Evolutionary conservation across 2,888 invertebrate species (phyloP).

Genomic region (Papilio demoleus): DNA sequence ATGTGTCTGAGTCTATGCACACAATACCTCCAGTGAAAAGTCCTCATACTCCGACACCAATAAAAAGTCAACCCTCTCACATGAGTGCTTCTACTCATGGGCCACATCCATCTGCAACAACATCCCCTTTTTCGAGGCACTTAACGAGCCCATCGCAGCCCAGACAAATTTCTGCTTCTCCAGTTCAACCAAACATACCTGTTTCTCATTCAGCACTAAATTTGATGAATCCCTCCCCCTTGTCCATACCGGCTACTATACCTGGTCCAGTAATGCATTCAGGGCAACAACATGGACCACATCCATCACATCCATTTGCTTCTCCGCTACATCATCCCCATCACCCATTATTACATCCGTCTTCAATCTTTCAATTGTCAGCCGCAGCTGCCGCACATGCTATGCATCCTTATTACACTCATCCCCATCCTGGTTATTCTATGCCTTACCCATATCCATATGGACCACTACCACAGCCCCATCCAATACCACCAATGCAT

Average conservation of each 20-base stretch:
- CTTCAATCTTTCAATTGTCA: conserved; percentile 82
- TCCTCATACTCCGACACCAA: conserved; percentile 81
- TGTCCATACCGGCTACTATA: conserved; percentile 85
- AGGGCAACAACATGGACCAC: conserved; percentile 88
- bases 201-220: conserved; percentile 85
- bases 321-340: conserved; percentile 89
- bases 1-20: conserved; percentile 70
- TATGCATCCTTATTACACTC: conserved; percentile 88
- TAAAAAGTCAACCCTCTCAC: conserved; percentile 75
- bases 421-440: conserved; percentile 88
- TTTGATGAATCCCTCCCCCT: conserved; percentile 84
- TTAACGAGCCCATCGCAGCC: conserved; percentile 78
- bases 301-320: conserved; percentile 87
- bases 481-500: conserved; percentile 88
- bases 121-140: conserved; percentile 80
- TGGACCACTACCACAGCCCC: conserved; percentile 88
- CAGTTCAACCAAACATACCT: conserved; percentile 74
- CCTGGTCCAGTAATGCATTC: conserved; percentile 89
- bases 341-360: conserved; percentile 87
- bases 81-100: conserved; percentile 72
- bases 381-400: conserved; percentile 86
- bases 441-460: conserved; percentile 89
- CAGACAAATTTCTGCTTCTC: conserved; percentile 79
- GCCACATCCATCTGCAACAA: conserved; percentile 71
- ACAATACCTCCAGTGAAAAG: conserved; percentile 83